Percentiles rank a stretch among this genome's conserved stretches.
Evolutionary conservation across 2,113 vertebrate genomes (phyloP).

Genomic region (Gila orcuttii): DNA sequence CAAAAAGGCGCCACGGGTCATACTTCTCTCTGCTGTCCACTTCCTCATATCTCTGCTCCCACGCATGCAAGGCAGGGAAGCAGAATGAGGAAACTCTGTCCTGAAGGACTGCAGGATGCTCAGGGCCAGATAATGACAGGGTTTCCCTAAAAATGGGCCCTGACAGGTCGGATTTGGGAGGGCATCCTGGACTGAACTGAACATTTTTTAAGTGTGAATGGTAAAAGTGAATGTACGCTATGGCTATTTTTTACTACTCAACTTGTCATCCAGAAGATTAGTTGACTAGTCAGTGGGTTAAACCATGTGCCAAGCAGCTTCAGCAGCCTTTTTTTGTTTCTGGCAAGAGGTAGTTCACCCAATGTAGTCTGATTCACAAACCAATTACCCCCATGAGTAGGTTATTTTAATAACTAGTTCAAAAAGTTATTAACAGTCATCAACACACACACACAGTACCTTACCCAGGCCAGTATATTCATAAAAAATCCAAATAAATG

Average conservation of each 20-base stretch:
- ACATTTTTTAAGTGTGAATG: background rate
- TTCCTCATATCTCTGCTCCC: conserved; percentile 49
- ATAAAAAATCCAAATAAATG: no score
- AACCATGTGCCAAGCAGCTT: background rate
- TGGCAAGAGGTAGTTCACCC: background rate
- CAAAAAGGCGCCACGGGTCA: conserved; percentile 54
- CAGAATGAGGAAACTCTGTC: conserved; percentile 55
- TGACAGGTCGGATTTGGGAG: conserved; percentile 29
- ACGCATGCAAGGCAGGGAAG: conserved; percentile 54
- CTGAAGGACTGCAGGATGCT: background rate
- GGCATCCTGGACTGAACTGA: background rate
- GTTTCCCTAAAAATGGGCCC: conserved; percentile 12
- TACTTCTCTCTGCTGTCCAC: conserved; percentile 50
- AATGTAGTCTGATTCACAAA: background rate
- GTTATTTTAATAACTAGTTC: background rate
- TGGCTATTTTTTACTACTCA: background rate
- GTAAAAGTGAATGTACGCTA: background rate
- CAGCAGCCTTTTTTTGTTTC: background rate
- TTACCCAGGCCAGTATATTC: no score
- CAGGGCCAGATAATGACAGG: conserved; percentile 26
- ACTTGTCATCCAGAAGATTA: background rate
- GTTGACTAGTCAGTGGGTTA: background rate
- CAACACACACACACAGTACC: no score
- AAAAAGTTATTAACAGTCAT: background rate
- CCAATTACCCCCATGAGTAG: background rate